Evolutionary conservation across 2,797 vertebrate species (phyloP), one percentile per base, ranked within the genome.

Genomic region (Sebastes trivittatus): DNA sequence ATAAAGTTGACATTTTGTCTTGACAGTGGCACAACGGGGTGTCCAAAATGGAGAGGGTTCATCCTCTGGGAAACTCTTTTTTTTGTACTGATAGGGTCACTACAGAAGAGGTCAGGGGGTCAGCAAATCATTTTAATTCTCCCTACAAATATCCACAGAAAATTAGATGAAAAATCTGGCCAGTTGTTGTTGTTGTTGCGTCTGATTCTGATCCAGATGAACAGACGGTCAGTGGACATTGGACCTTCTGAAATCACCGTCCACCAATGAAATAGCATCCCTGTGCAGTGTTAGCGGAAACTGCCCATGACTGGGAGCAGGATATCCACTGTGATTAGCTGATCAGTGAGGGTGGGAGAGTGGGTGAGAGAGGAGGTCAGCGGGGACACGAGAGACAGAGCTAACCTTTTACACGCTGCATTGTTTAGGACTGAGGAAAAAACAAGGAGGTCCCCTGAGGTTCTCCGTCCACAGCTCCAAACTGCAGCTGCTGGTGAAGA

Each of bases 341-440:
- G 63, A 60, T 83, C 36, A 4, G 42, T 10, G 34, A 36, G 11
- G n/a, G 7, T 5, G 32, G 9, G 4, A 18, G 5, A 14, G 18
- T 36, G 16, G 3, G 20, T 29, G 10, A 8, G 42, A 9, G 7
- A 14, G 20, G 1, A 55, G 78, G 75, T 66, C 78, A 65, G 2
- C 6, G 7, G 27, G 62, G 59, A 58, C 13, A 11, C 4, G 6
- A 36, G 56, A 29, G 11, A n/a, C 16, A 0, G 30, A 18, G 13
- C 29, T 22, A 36, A 64, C 42, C 36, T 55, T 32, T 75, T 18
- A 69, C 30, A 36, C 3, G 1, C 22, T 13, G 34, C 27, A 76
- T 85, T 81, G 83, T 87, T 77, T 13, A 52, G 18, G 18, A 70
- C 52, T 22, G 64, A 72, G 78, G 80, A 81, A 85, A 87, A 77